A percentile compares a stretch with the other conserved stretches of the same genome.
These are phyloP conservation scores for Philereme vetulata DNA, from an alignment of 2,888 invertebrate genomes.

Conservation along the genomic window DNA sequence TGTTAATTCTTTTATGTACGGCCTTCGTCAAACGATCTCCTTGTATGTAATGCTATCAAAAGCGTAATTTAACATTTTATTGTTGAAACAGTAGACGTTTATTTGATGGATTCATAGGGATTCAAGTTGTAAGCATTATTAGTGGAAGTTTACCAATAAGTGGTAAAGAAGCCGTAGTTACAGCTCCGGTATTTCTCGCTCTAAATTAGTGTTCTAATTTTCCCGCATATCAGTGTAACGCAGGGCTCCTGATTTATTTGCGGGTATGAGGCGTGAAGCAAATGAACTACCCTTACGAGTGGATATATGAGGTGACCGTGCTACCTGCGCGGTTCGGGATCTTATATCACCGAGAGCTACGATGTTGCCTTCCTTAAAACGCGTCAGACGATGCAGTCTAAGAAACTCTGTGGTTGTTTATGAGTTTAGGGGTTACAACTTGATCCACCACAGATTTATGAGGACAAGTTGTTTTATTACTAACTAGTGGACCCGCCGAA, in stretches of 20 bases:
- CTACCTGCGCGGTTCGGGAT: constrained; percentile 50
- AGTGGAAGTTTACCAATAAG: background rate
- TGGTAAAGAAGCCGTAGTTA: background rate
- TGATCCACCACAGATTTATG: constrained; percentile 9
- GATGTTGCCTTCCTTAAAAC: constrained; percentile 29
- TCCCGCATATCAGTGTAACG: constrained; percentile 58
- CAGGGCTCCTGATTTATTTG: constrained; percentile 78
- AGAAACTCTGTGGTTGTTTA: constrained; percentile 17
- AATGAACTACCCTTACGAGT: constrained; percentile 73
- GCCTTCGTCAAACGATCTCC: background rate
- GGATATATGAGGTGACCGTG: constrained; percentile 72
- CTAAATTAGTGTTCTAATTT: constrained; percentile 60
- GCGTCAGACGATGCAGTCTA: constrained; percentile 19
- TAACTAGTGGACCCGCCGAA: no score
- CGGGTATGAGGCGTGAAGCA: constrained; percentile 80
- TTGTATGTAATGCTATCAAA: background rate
- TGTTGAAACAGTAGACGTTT: no score
- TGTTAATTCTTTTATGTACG: constrained; percentile 4
- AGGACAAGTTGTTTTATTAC: background rate
- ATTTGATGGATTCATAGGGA: no score
- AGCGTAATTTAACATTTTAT: background rate
- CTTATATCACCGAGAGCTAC: constrained; percentile 46
- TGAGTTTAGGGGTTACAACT: constrained; percentile 6
- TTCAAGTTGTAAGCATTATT: no score
- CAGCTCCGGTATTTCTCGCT: constrained; percentile 34